Conservation (phyloP, 2,888 invertebrate species). For the Eristalis tenax region DNA sequence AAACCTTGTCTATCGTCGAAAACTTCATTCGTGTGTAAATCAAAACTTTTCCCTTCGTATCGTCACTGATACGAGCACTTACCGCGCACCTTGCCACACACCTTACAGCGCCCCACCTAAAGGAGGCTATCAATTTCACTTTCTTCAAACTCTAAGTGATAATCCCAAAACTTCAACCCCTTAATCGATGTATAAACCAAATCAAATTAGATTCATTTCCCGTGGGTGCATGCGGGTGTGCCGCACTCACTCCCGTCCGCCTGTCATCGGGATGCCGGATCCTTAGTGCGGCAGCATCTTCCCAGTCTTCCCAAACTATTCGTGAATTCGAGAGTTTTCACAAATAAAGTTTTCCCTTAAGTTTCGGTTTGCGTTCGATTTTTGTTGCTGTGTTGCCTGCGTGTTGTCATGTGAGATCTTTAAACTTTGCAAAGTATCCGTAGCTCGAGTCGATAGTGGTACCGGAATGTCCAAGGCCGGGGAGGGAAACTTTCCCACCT, state of each 20-base stretch:
- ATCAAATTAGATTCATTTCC: constrained; percentile 54
- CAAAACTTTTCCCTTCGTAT: neutral
- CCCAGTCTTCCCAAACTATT: neutral
- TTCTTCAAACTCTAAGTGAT: constrained; percentile 9
- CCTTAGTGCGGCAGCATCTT: neutral
- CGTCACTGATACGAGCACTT: neutral
- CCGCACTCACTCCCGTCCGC: constrained; percentile 9
- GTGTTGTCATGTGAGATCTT: neutral
- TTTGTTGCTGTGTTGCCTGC: neutral
- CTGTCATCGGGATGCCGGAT: constrained; percentile 32
- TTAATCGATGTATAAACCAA: constrained; percentile 59
- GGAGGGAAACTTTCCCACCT: neutral
- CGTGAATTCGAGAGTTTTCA: neutral
- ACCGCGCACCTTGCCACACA: neutral
- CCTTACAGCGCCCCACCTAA: neutral
- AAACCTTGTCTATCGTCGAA: neutral
- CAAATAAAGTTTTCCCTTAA: neutral
- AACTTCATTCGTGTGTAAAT: neutral
- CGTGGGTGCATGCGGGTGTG: neutral
- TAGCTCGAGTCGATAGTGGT: neutral
- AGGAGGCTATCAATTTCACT: constrained; percentile 27
- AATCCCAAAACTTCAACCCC: constrained; percentile 34
- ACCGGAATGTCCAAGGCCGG: neutral
- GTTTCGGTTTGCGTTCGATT: neutral
- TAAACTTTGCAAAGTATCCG: neutral